phyloP scores from a whole-genome alignment of 92 coral and sea anemone species.

The Anthopleura xanthogrammica region DNA sequence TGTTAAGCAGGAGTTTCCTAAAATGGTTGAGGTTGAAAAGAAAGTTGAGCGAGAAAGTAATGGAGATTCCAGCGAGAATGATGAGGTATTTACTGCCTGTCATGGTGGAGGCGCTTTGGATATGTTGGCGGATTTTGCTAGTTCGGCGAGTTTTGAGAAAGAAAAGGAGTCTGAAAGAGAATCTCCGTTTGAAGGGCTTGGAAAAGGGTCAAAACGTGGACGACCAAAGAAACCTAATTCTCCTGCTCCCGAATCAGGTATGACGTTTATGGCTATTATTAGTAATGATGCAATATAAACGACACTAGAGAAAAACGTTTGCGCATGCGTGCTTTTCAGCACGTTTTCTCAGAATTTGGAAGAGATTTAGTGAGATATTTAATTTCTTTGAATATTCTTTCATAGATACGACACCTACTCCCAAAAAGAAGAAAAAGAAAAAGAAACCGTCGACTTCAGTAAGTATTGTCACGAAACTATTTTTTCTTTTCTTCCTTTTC shows the following conservation, averaged over 20 bases:
- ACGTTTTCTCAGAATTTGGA: no score
- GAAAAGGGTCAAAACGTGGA: constrained; percentile 55
- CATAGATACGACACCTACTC: constrained; percentile 40
- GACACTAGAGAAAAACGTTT: no score
- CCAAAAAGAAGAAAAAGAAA: constrained; percentile 76
- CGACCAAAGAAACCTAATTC: constrained; percentile 67
- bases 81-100: constrained; percentile 66
- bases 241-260: constrained; percentile 57
- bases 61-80: constrained; percentile 55
- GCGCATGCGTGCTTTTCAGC: no score
- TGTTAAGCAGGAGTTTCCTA: constrained; percentile 46
- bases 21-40: constrained; percentile 44
- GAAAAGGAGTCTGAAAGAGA: constrained; percentile 52
- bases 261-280: neutral
- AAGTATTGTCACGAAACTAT: neutral
- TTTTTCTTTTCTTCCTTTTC: neutral
- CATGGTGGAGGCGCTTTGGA: constrained; percentile 68
- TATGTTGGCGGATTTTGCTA: constrained; percentile 78
- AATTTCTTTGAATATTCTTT: neutral
- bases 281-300: neutral
- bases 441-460: constrained; percentile 24
- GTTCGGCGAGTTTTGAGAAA: constrained; percentile 53
- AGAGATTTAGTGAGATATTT: no score
- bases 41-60: constrained; percentile 43
- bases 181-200: constrained; percentile 49